Evolutionary conservation across 2,888 invertebrate species (phyloP).

Genomic region (Auanema freiburgensis): DNA sequence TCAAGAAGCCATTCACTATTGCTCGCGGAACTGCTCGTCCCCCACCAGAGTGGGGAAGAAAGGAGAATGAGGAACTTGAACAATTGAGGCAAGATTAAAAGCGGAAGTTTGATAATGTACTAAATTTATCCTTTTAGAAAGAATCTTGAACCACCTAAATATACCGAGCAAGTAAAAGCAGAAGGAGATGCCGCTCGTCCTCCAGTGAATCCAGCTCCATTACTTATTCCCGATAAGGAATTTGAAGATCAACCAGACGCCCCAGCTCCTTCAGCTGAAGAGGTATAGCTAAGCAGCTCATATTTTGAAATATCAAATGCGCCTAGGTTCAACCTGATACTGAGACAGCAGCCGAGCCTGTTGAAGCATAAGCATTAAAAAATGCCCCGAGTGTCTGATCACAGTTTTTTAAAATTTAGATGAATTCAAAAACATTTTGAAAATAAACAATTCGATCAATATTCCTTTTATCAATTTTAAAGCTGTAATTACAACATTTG

Average conservation of each 20-base stretch:
- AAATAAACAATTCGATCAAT: no score
- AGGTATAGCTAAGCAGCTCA: no score
- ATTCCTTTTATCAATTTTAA: no score
- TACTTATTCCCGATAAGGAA: slow-evolving; percentile 50
- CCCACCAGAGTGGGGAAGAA: slow-evolving; percentile 64
- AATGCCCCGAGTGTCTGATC: no score
- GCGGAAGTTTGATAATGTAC: neutral
- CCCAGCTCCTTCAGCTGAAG: no score
- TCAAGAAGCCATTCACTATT: slow-evolving; percentile 44
- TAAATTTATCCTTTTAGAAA: slow-evolving; percentile 23
- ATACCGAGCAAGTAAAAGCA: slow-evolving; percentile 61
- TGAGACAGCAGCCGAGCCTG: no score
- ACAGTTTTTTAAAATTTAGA: no score
- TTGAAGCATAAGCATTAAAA: no score
- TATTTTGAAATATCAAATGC: no score
- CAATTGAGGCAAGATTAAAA: slow-evolving; percentile 31
- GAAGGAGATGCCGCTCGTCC: slow-evolving; percentile 61
- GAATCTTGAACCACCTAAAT: slow-evolving; percentile 63
- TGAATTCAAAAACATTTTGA: no score
- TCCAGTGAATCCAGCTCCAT: slow-evolving; percentile 58
- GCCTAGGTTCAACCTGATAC: no score
- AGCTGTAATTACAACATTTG: no score
- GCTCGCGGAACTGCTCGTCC: slow-evolving; percentile 62
- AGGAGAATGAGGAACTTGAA: slow-evolving; percentile 62
- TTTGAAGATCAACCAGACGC: slow-evolving; percentile 29